Evolutionary conservation across 2,888 invertebrate species (phyloP).

Genomic region (Hirtodrosophila trivittata): DNA sequence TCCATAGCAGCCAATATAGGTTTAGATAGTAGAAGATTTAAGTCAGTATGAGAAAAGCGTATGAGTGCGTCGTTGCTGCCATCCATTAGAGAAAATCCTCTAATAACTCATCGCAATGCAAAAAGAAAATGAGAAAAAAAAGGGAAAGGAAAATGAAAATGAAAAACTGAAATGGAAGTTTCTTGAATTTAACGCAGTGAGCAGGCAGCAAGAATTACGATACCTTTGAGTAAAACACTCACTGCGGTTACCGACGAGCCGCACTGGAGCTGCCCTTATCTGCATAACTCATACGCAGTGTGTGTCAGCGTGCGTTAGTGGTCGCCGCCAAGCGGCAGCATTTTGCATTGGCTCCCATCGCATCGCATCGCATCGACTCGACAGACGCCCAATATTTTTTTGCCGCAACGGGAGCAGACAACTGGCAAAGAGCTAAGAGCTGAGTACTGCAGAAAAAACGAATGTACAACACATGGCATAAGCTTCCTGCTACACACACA

Average conservation of each 20-base stretch:
- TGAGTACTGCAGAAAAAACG: conserved; percentile 30
- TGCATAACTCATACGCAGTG: conserved; percentile 71
- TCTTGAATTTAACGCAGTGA: neutral
- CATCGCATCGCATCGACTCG: conserved; percentile 6
- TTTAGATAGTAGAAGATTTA: no score
- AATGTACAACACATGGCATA: conserved; percentile 42
- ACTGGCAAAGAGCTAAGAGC: conserved; percentile 20
- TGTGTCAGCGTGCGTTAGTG: conserved; percentile 12
- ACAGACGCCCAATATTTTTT: conserved; percentile 40
- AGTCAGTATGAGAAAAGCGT: no score
- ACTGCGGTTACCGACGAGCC: conserved; percentile 39
- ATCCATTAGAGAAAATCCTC: no score
- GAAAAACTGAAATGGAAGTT: conserved; percentile 28
- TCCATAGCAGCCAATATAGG: no score
- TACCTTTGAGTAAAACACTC: conserved; percentile 59
- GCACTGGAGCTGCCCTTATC: conserved; percentile 44
- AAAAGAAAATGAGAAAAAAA: neutral
- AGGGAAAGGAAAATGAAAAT: conserved; percentile 1
- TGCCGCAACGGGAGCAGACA: conserved; percentile 30
- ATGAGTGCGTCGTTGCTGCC: no score
- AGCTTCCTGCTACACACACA: conserved; percentile 5
- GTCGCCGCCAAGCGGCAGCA: conserved; percentile 19
- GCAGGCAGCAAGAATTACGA: conserved; percentile 42
- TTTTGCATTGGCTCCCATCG: conserved; percentile 6
- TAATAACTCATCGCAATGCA: no score